These are phyloP conservation scores for Lycorma delicatula DNA, from an alignment of 1,140 invertebrate species.

Conservation along the genomic window DNA sequence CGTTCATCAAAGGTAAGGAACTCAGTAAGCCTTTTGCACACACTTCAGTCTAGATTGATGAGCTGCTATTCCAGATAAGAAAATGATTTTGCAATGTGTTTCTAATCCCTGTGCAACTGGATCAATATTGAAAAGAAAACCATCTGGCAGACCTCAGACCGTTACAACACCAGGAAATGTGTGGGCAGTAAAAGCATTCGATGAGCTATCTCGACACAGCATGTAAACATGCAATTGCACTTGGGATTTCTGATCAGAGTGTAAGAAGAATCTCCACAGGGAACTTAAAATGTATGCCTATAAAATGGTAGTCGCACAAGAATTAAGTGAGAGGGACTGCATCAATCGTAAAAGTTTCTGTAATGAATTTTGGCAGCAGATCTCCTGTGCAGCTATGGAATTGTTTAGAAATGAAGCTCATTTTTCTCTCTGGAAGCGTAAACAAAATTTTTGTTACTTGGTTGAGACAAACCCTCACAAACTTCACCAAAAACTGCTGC, in stretches of 20 bases:
- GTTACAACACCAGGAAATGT: conserved; percentile 14
- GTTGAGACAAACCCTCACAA: conserved; percentile 13
- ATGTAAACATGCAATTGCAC: conserved; percentile 5
- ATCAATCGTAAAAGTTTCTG: too few species aligned
- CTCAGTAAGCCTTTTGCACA: too few species aligned
- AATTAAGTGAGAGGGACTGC: too few species aligned
- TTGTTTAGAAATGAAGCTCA: background rate
- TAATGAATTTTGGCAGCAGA: background rate
- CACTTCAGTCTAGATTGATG: too few species aligned
- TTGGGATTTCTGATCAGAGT: background rate
- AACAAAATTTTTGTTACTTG: conserved; percentile 12
- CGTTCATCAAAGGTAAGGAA: too few species aligned
- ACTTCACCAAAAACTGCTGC: conserved; percentile 15
- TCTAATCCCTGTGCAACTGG: too few species aligned
- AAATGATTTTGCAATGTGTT: too few species aligned
- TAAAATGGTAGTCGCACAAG: too few species aligned
- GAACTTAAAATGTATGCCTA: background rate
- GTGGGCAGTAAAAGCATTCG: background rate
- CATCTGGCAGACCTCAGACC: conserved; percentile 10
- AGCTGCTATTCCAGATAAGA: too few species aligned
- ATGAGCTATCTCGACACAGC: conserved; percentile 12
- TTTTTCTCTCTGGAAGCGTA: background rate
- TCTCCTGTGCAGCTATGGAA: background rate
- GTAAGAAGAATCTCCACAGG: background rate
- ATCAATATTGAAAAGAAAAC: conserved; percentile 11